Base-by-base conservation (phyloP, 1,140 invertebrate genomes). In the Centruroides sculpturatus region DNA sequence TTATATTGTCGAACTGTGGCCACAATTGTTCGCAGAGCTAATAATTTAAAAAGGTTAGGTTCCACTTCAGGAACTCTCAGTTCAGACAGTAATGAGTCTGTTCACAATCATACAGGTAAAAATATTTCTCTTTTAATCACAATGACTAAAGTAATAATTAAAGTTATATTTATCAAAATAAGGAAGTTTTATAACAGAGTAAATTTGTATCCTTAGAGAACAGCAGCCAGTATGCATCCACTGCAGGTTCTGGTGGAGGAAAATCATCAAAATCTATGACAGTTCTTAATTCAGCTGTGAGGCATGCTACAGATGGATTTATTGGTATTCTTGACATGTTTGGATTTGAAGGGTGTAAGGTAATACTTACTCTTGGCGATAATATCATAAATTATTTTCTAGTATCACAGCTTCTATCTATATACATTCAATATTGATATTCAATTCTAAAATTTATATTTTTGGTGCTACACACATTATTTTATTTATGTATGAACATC, bases 271-370 rank as follows among this genome's bases (percentile, higher is more conserved):
- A 80, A 64, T 80, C 79, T 3, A 92, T 93, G 89, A 84, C 87
- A 1, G 89, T 87, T 0, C 75, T 94, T 10, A 93, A 93, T 74
- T 91, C 92, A 71, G 89, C 88, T 1, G 89, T 94, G 35, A 76
- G 89, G 59, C 89, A 92, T 75, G 89, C 89, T n/a, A 93, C 89
- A 0, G 89, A 94, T 71, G 90, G 90, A 4, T 94, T 93, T 72
- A 93, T 95, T 66, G 91, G 91, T 11, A 93, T 94, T 67, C 76
- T 95, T 55, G 91, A 94, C 70, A 94, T 95, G 91, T 95, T 94
- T 74, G 91, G 91, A 0, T 95, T 93, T 74, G 91, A 95, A 78
- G 89, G 92, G 73, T 86, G 86, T 35, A 86, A 87, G 70, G 78
- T 79, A 70, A 67, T 52, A 41, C 23, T 23, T 23, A 23, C 23